Percentiles rank a stretch among this genome's conserved stretches.
These are phyloP conservation scores for Cistogaster globosa DNA, from an alignment of 2,888 invertebrate genomes.

Conservation along the genomic window DNA sequence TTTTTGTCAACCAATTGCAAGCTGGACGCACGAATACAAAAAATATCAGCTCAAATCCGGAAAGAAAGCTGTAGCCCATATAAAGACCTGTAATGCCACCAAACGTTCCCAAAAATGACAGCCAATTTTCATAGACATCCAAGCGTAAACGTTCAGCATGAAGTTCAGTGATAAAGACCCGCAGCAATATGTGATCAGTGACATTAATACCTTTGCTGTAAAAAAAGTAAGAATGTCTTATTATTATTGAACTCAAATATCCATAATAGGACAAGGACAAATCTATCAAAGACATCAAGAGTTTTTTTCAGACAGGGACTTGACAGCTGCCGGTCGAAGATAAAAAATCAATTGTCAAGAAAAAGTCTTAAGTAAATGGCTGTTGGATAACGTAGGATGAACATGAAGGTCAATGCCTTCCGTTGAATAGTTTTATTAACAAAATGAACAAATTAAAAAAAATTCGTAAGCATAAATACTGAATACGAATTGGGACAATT, in stretches of 20 bases:
- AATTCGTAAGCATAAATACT: too few species aligned
- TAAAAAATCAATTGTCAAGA: too few species aligned
- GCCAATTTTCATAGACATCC: slow-evolving; percentile 87
- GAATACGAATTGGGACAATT: too few species aligned
- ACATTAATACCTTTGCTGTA: slow-evolving; percentile 73
- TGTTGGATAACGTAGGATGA: too few species aligned
- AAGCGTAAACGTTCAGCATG: slow-evolving; percentile 86
- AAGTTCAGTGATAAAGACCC: slow-evolving; percentile 87
- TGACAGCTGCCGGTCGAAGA: too few species aligned
- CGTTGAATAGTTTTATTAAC: too few species aligned
- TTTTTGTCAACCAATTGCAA: slow-evolving; percentile 78
- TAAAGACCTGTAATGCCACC: slow-evolving; percentile 88
- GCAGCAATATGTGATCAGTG: slow-evolving; percentile 85
- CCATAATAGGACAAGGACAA: too few species aligned
- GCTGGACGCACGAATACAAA: slow-evolving; percentile 79
- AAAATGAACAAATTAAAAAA: too few species aligned
- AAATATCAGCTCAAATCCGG: slow-evolving; percentile 86
- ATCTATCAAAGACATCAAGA: too few species aligned
- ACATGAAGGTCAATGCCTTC: too few species aligned
- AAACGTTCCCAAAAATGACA: slow-evolving; percentile 87
- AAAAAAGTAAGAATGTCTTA: background rate
- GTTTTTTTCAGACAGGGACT: too few species aligned
- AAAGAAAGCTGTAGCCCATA: slow-evolving; percentile 88
- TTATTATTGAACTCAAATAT: background rate
- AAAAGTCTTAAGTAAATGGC: too few species aligned